Base-by-base conservation (phyloP, 2,888 invertebrate species). In the Synergus gifuensis region DNA sequence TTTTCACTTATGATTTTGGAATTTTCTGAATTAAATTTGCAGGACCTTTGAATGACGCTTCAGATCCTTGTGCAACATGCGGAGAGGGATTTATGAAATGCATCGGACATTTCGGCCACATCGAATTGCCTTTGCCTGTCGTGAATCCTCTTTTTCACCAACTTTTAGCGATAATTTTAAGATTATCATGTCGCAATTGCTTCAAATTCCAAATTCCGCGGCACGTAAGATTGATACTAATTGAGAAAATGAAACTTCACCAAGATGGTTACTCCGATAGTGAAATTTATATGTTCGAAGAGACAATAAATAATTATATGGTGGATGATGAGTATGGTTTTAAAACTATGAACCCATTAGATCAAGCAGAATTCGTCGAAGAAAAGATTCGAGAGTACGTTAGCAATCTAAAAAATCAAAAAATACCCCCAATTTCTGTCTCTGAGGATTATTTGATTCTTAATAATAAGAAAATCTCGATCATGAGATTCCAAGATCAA, bases 61-160 rank as follows among this genome's bases (percentile, higher is more conserved):
- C 93, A 86, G 96, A 97, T 82, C 93, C 95, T 0, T 99, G 99
- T 91, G 93, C 93, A 4, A 98, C 98, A 9, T 99, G 99, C 89
- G 94, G 94, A 12, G 94, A 95, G 84, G 94, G 94, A 22, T 90
- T 94, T 66, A 90, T 94, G 9, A 93, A 94, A 83, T 99, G 99
- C 90, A 95, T 96, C 0, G 99, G 99, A 0, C 99, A 99, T 92
- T 96, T 98, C 92, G 99, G 99, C 0, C 98, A 98, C 90, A 98
- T 99, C 83, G 96, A 97, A 85, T 93, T 99, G 1, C 97, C 98
- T 0, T 93, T 98, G 14, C 95, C 98, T 0, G 96, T 98, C 0
- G 95, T 97, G 79, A 99, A 99, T 93, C 99, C 99, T 0, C 90
- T 99, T 69, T 98, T 98, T 88, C 95, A 96, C 83, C 96, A 95